Conservation (phyloP, 2,797 vertebrate species). For the Parotocinclus haroldoi region DNA sequence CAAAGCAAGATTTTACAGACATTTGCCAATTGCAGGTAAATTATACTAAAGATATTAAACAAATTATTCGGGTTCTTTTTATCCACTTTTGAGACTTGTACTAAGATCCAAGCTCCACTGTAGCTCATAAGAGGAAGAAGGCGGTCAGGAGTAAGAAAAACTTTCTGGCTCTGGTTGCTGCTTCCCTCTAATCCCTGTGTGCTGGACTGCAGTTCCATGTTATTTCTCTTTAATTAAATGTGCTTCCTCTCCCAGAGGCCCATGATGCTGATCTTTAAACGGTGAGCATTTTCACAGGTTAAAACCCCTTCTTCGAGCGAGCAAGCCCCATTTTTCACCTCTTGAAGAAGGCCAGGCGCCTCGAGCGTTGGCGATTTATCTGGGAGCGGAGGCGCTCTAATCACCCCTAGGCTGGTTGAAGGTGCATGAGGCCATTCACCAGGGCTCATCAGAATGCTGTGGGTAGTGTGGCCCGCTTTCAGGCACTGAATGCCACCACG, state of each 20-base stretch:
- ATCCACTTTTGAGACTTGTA: too few relatives aligned
- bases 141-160: constrained; percentile 51
- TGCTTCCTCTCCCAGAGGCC: constrained; percentile 50
- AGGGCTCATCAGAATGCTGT: constrained; percentile 84
- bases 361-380: constrained; percentile 64
- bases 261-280: constrained; percentile 59
- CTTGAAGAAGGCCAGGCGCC: constrained; percentile 25
- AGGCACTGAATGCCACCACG: constrained; percentile 83
- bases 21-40: too few relatives aligned
- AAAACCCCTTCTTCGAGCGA: constrained; percentile 56
- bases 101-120: too few relatives aligned
- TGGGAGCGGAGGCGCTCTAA: constrained; percentile 68
- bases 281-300: constrained; percentile 54
- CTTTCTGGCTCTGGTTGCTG: constrained; percentile 43
- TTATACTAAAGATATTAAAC: too few relatives aligned
- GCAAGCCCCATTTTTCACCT: constrained; percentile 57
- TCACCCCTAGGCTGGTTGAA: constrained; percentile 66
- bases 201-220: constrained; percentile 14
- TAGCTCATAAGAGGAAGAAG: neutral
- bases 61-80: too few relatives aligned
- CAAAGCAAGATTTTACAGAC: too few relatives aligned
- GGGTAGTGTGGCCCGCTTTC: constrained; percentile 71
- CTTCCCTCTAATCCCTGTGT: constrained; percentile 7
- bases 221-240: constrained; percentile 59
- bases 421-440: constrained; percentile 86